These are phyloP conservation scores for Gallirallus australis DNA, from an alignment of 2,797 vertebrate species.

Conservation along the genomic window DNA sequence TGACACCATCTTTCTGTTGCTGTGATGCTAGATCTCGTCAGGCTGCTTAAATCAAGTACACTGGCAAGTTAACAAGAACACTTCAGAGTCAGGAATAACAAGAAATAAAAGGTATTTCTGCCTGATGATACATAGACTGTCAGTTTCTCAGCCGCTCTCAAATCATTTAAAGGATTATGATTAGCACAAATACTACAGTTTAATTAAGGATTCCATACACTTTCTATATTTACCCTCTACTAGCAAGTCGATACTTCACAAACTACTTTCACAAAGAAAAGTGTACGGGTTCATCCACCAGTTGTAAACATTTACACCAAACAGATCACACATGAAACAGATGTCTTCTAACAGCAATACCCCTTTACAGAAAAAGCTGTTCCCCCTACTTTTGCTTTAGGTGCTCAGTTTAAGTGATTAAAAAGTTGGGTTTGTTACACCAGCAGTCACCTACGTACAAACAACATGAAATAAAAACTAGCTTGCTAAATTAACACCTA, in stretches of 20 bases:
- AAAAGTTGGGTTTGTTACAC: neutral
- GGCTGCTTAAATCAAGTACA: neutral
- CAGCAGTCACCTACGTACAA: neutral
- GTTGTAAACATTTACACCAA: neutral
- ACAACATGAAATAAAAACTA: neutral
- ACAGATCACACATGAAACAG: neutral
- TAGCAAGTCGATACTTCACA: neutral
- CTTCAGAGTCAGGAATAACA: neutral
- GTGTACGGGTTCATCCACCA: neutral
- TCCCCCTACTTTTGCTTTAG: neutral
- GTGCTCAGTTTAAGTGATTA: neutral
- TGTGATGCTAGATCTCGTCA: neutral
- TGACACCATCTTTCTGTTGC: neutral
- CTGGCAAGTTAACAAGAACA: neutral
- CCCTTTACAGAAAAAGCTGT: neutral
- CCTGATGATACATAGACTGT: neutral
- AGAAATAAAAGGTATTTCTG: neutral
- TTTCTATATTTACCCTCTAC: constrained; percentile 7
- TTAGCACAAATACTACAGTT: neutral
- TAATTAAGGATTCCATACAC: neutral
- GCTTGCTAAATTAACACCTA: neutral
- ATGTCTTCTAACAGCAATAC: neutral
- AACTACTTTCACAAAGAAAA: constrained; percentile 22
- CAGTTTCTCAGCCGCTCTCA: neutral
- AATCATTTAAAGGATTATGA: neutral